Percentiles rank a stretch among this genome's conserved stretches.
phyloP scores from a whole-genome alignment of 2,113 vertebrate genomes.

The Oplegnathus fasciatus region DNA sequence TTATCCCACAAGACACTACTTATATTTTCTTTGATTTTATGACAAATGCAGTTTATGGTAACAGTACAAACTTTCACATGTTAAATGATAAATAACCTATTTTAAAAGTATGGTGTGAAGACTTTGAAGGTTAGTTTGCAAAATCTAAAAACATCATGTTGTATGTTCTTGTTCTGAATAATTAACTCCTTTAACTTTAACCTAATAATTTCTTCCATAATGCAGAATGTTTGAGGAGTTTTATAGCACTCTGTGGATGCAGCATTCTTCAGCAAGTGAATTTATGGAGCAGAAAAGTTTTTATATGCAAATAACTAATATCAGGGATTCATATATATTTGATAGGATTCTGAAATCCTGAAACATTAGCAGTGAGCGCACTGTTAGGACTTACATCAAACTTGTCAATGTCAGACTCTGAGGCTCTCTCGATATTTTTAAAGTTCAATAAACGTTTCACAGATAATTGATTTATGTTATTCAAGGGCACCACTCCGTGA shows the following conservation, averaged over 20 bases:
- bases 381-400: not conserved
- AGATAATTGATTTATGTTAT: slow-evolving; percentile 27
- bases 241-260: not conserved
- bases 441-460: slow-evolving; percentile 25
- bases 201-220: not conserved
- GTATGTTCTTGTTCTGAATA: not conserved
- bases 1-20: not conserved
- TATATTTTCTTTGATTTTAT: slow-evolving; percentile 10
- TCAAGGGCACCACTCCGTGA: slow-evolving; percentile 23
- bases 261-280: not conserved
- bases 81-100: not conserved
- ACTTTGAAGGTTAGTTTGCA: not conserved
- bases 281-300: slow-evolving; percentile 26
- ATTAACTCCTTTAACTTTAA: not conserved
- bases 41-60: not conserved
- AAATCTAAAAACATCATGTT: not conserved
- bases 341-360: slow-evolving; percentile 31
- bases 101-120: not conserved
- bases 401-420: slow-evolving; percentile 18
- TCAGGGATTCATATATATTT: slow-evolving; percentile 25
- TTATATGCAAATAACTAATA: slow-evolving; percentile 45
- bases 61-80: not conserved
- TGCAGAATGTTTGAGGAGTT: slow-evolving; percentile 4
- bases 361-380: slow-evolving; percentile 1
- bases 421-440: slow-evolving; percentile 30